These are phyloP conservation scores for Paratrypauchen microcephalus DNA, from an alignment of 2,797 vertebrate genomes.

Conservation along the genomic window DNA sequence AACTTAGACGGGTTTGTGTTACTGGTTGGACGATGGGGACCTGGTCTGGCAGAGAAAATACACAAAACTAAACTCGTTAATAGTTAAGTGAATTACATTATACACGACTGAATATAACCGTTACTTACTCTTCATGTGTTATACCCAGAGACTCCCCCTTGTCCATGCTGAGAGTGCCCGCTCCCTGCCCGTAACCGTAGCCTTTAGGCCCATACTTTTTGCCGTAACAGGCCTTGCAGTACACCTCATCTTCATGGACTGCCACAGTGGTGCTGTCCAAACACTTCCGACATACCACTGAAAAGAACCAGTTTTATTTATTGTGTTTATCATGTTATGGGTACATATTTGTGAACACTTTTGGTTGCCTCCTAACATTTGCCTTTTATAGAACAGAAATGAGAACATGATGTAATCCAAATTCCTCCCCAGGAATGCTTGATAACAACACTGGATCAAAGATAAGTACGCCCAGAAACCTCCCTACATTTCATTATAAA, in stretches of 20 bases:
- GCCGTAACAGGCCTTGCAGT: constrained; percentile 94
- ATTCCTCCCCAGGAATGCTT: constrained; percentile 55
- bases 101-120: neutral
- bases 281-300: constrained; percentile 92
- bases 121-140: constrained; percentile 83
- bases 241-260: constrained; percentile 89
- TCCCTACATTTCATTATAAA: constrained; percentile 11
- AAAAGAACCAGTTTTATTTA: constrained; percentile 8
- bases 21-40: constrained; percentile 81
- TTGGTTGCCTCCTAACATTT: constrained; percentile 16
- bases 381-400: constrained; percentile 49
- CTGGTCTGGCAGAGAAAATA: constrained; percentile 60
- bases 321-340: constrained; percentile 27
- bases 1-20: constrained; percentile 85
- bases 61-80: neutral
- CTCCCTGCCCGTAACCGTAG: constrained; percentile 91
- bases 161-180: constrained; percentile 91
- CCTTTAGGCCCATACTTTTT: constrained; percentile 97
- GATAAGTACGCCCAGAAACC: constrained; percentile 31
- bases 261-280: constrained; percentile 96
- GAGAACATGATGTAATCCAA: constrained; percentile 44
- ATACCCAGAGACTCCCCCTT: constrained; percentile 89
- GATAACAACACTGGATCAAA: constrained; percentile 27
- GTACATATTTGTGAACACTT: constrained; percentile 14
- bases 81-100: neutral